These are phyloP conservation scores for Lathamus discolor DNA, from an alignment of 2,113 vertebrate species.

Conservation along the genomic window DNA sequence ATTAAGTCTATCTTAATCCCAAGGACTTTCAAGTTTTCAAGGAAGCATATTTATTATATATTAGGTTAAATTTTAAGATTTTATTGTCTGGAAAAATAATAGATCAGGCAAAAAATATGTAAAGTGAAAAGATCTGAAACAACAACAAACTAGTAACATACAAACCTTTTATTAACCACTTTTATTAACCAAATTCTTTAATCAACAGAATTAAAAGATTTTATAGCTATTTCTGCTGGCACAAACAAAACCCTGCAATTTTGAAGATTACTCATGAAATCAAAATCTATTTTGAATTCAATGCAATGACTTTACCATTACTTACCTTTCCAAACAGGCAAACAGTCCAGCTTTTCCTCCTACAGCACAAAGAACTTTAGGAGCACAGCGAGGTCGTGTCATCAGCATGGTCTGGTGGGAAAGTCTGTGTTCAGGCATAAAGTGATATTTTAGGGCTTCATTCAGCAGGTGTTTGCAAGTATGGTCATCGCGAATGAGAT, in stretches of 20 bases:
- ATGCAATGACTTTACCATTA: neutral
- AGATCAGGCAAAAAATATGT: neutral
- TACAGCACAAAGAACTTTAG: conserved; percentile 94
- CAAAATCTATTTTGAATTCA: neutral
- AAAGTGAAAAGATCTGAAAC: neutral
- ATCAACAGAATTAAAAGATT: neutral
- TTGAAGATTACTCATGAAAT: accelerated
- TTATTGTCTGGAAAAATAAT: neutral
- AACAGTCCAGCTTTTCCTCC: conserved; percentile 97
- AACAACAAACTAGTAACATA: neutral
- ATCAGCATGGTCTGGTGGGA: conserved; percentile 93
- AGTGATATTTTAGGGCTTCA: conserved; percentile 98
- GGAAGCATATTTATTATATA: neutral
- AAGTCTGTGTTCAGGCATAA: conserved; percentile 97
- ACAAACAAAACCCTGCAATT: neutral
- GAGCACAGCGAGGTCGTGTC: conserved; percentile 90
- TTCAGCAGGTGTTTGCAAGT: conserved; percentile 97
- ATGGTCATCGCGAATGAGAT: conserved; percentile 96
- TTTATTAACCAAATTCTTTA: neutral
- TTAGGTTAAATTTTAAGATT: neutral
- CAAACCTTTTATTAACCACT: neutral
- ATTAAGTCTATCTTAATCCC: neutral
- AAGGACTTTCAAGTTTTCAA: neutral
- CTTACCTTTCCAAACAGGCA: conserved; percentile 94
- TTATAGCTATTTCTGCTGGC: neutral